Evolutionary conservation across 1,140 invertebrate genomes (phyloP).

Genomic region (Drosophila punjabiensis): DNA sequence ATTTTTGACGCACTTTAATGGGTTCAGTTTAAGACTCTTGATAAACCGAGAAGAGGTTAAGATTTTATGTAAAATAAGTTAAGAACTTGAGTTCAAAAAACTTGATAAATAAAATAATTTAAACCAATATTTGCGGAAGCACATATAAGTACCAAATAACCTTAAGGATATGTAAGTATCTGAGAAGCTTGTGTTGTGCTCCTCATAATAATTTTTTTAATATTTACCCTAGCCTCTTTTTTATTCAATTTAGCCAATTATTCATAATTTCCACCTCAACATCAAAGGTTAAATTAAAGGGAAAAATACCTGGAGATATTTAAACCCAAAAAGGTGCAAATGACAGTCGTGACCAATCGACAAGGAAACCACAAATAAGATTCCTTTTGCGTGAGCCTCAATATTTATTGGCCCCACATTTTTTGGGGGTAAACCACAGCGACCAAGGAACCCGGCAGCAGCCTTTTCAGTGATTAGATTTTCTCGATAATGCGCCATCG

Average conservation of each 20-base stretch:
- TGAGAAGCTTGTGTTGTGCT: neutral
- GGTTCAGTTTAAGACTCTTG: neutral
- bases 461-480: conserved; percentile 41
- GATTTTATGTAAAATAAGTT: neutral
- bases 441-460: neutral
- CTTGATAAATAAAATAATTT: too few species aligned
- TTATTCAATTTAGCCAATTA: too few species aligned
- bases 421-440: neutral
- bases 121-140: too few species aligned
- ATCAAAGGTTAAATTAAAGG: neutral
- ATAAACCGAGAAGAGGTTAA: neutral
- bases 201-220: neutral
- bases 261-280: neutral
- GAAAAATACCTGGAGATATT: too few species aligned
- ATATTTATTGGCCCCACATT: conserved; percentile 39
- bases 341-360: conserved; percentile 17
- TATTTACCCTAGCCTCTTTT: neutral
- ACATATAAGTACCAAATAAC: too few species aligned
- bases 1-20: neutral
- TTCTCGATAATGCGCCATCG: conserved; percentile 29
- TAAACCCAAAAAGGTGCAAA: neutral
- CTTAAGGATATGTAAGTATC: neutral
- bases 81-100: too few species aligned
- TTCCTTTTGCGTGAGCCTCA: conserved; percentile 7
- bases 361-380: conserved; percentile 22